Evolutionary conservation across 2,888 invertebrate genomes (phyloP), one percentile per base, ranked within the genome.

Genomic region (Tipula vernalis): DNA sequence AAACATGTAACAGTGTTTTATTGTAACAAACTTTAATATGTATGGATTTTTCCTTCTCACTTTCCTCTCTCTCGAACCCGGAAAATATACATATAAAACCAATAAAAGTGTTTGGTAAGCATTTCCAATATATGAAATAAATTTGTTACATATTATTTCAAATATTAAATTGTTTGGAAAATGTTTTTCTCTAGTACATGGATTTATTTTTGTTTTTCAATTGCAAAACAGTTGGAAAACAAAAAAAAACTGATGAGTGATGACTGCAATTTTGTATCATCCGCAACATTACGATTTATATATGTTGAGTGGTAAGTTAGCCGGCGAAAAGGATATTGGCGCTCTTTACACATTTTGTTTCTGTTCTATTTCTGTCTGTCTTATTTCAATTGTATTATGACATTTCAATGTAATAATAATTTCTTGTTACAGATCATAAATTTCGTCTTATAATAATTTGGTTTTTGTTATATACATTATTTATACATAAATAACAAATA

Each of bases 351-450:
- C 10, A 51, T 47, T 57, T 15, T 28, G 4, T 71, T 28, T 71
- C 71, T 8, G 71, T 28, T 51, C 51, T 51, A 51, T 5, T 15
- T 71, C 28, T 71, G 28, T 71, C 71, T 71, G 12, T 71, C 28
- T 18, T 71, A 28, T 18, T 71, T 10, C 71, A 28, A 28, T 71
- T 71, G 71, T 28, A 71, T 71, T 18, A 71, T 71, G 71, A 71
- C 71, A 71, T 71, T 71, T 71, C 71, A 71, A 71, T 71, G 71
- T 71, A 71, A 71, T 8, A 71, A 28, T 71, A 18, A 71, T 71
- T 71, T 71, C 71, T 71, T 71, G 71, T 71, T 71, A 71, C 71
- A 71, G 71, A 71, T 71, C 71, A 71, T 71, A 71, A 71, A 71
- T 71, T 71, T 71, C 28, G 71, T 71, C 13, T 28, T 71, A 71